Percentiles rank a stretch among this genome's conserved stretches.
These are phyloP conservation scores for Lepidurus arcticus DNA, from an alignment of 1,140 invertebrate species.

Conservation along the genomic window DNA sequence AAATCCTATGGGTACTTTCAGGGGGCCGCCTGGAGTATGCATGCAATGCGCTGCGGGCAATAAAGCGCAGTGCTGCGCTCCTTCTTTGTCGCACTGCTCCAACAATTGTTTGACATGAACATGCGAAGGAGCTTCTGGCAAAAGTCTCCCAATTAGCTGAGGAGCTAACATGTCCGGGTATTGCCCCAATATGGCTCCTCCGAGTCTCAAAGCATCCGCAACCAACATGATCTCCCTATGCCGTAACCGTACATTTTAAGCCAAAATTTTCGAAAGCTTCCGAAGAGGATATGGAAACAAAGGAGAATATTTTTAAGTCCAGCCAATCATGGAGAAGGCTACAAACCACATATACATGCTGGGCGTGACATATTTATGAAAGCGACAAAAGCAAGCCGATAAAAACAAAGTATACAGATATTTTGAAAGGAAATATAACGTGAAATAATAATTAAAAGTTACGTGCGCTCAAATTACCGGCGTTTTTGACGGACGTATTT, in stretches of 20 bases:
- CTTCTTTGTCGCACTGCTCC: conserved; percentile 79
- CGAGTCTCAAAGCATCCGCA: conserved; percentile 86
- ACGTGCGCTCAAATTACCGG: not conserved
- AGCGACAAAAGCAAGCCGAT: too few species aligned
- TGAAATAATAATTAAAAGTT: not conserved
- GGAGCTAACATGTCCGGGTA: conserved; percentile 95
- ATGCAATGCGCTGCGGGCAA: conserved; percentile 90
- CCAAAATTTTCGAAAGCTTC: too few species aligned
- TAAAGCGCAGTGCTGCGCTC: conserved; percentile 79
- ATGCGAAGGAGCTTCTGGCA: conserved; percentile 83
- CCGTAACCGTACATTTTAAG: not conserved
- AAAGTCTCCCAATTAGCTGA: conserved; percentile 82
- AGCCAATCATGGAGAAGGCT: too few species aligned
- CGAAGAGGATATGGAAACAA: too few species aligned
- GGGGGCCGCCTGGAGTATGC: conserved; percentile 92
- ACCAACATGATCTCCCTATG: conserved; percentile 83
- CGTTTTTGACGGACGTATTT: conserved; percentile 4
- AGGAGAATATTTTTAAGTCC: too few species aligned
- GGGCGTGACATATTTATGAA: too few species aligned
- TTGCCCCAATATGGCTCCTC: conserved; percentile 78
- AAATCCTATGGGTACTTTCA: conserved; percentile 62
- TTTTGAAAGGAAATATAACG: not conserved
- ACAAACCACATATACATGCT: too few species aligned
- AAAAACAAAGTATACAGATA: too few species aligned
- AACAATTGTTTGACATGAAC: conserved; percentile 78